These are phyloP conservation scores for Drosophila borealis DNA, from an alignment of 2,888 invertebrate species.

Conservation along the genomic window DNA sequence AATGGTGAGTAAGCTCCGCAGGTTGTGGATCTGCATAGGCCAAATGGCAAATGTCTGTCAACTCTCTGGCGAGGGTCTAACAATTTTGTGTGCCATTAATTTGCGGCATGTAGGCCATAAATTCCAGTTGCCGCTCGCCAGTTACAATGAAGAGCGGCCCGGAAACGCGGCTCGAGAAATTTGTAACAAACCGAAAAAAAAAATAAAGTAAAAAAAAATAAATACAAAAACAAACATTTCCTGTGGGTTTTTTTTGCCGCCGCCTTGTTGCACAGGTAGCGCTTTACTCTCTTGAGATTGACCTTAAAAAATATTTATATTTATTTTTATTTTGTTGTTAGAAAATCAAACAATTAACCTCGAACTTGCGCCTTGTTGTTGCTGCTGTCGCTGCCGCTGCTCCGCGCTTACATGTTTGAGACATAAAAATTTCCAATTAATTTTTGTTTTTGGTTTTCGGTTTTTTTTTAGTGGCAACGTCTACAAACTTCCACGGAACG, in stretches of 20 bases:
- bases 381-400: conserved; percentile 32
- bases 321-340: conserved; percentile 60
- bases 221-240: conserved; percentile 61
- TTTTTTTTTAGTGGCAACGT: conserved; percentile 57
- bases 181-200: conserved; percentile 42
- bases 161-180: conserved; percentile 55
- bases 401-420: conserved; percentile 75
- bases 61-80: conserved; percentile 20
- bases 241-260: conserved; percentile 52
- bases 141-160: conserved; percentile 46
- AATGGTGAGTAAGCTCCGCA: conserved; percentile 5
- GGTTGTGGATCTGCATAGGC: neutral
- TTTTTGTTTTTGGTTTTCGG: conserved; percentile 64
- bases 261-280: conserved; percentile 55
- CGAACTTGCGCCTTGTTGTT: conserved; percentile 68
- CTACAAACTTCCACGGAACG: conserved; percentile 69
- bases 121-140: conserved; percentile 39
- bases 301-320: conserved; percentile 65
- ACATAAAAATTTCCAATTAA: conserved; percentile 81
- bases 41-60: conserved; percentile 5
- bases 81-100: conserved; percentile 46
- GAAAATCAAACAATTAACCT: conserved; percentile 81
- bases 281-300: conserved; percentile 66
- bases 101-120: conserved; percentile 51
- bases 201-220: neutral